Evolutionary conservation across 2,888 invertebrate genomes (phyloP).

Genomic region (Smittia sp.): DNA sequence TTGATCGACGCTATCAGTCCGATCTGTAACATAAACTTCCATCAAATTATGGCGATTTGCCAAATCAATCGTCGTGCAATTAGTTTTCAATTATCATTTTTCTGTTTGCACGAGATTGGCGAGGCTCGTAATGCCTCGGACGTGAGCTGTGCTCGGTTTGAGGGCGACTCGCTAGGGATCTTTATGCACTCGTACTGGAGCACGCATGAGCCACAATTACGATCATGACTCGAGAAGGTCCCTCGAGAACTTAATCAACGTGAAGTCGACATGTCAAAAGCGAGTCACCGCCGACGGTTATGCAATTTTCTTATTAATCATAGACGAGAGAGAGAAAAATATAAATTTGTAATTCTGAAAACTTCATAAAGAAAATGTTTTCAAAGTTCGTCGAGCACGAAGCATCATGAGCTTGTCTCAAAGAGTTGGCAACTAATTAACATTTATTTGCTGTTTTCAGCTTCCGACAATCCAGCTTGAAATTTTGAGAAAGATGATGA

Average conservation of each 20-base stretch:
- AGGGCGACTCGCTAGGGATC: background rate
- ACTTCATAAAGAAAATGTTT: background rate
- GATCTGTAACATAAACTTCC: background rate
- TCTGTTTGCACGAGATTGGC: background rate
- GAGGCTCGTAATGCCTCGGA: background rate
- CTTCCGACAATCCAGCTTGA: no score
- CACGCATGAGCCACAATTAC: background rate
- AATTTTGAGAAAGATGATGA: no score
- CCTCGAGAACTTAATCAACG: conserved; percentile 17
- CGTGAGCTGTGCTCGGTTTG: background rate
- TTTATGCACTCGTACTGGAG: background rate
- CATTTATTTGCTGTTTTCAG: background rate
- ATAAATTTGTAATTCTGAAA: conserved; percentile 1
- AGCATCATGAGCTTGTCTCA: background rate
- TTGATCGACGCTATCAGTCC: background rate
- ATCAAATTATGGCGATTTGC: background rate
- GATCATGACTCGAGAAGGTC: background rate
- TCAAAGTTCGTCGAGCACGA: background rate
- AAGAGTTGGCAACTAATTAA: background rate
- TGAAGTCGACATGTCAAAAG: background rate
- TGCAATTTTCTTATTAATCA: conserved; percentile 22
- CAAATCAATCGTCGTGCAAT: background rate
- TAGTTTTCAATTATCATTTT: conserved; percentile 4
- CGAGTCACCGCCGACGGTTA: background rate
- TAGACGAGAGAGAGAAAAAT: background rate